Percentiles rank a stretch among this genome's conserved stretches.
Evolutionary conservation across 2,888 invertebrate species (phyloP).

Genomic region (Cantharis rustica): DNA sequence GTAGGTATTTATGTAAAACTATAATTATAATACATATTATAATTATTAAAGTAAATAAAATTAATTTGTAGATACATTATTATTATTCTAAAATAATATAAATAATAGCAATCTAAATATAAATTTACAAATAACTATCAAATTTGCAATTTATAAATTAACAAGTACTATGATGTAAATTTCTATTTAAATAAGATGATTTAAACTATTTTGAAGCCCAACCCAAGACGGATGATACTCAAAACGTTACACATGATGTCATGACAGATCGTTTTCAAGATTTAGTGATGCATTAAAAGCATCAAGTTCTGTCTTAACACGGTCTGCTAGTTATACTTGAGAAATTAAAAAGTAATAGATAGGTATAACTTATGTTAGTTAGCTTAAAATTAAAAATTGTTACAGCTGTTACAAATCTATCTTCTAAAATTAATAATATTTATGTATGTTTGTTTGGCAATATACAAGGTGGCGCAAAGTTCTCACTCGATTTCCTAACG

Average conservation of each 20-base stretch:
- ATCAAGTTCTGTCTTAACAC: conserved; percentile 40
- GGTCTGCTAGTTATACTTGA: conserved; percentile 25
- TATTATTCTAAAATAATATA: too few relatives aligned
- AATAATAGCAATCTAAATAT: too few relatives aligned
- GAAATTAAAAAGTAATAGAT: conserved; percentile 9
- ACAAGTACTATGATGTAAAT: neutral
- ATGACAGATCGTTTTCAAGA: conserved; percentile 43
- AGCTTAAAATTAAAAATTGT: neutral
- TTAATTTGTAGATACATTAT: too few relatives aligned
- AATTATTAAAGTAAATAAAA: too few relatives aligned
- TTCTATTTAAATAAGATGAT: neutral
- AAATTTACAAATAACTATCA: too few relatives aligned
- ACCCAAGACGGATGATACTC: neutral
- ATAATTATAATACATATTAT: too few relatives aligned
- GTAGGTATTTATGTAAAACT: too few relatives aligned
- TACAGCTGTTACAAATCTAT: neutral
- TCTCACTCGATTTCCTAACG: too few relatives aligned
- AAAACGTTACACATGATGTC: neutral
- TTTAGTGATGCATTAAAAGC: conserved; percentile 41
- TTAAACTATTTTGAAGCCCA: neutral
- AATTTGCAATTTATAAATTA: neutral
- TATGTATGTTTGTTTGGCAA: neutral
- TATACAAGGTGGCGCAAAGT: neutral
- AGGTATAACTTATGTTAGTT: neutral
- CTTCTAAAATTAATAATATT: neutral